Base-by-base conservation (phyloP, 2,888 invertebrate species). In the Aphidius colemani region DNA sequence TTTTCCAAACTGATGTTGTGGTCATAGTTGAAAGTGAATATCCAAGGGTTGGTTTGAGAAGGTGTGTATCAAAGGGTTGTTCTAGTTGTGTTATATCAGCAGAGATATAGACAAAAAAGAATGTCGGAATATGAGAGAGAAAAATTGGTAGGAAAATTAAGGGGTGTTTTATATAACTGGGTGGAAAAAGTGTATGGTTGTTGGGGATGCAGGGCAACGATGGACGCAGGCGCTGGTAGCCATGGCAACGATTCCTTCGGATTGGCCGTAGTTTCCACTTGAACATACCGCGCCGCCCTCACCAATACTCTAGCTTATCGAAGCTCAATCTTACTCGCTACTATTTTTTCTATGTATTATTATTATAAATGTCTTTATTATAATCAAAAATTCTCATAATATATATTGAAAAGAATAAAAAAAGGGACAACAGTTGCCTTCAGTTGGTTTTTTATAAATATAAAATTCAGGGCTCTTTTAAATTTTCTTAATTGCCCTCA, bases 161-260 rank as follows among this genome's bases (percentile, higher is more conserved):
- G 58, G 7, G 59, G 58, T 50, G 63, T 53, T 44, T 58, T 53
- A 59, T 49, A 62, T 59, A 63, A 51, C 60, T 60, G 57, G 58
- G 57, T 59, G 56, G 65, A 46, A 51, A 51, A 45, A 59, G 67
- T 63, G 70, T 67, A 64, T 70, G 69, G 69, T 66, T 69, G 46
- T 53, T 46, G 18, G 65, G 66, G 61, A 68, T 65, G 63, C 64
- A 51, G 61, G 67, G 57, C 39, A 51, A 40, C 61, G 48, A 71
- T 74, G 75, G 74, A 78, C 78, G 78, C 80, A 80, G 78, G 80
- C 78, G 80, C 80, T 73, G 75, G 80, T 80, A 79, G 76, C 74
- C 78, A 81, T 81, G 79, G 74, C 75, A 76, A 81, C 81, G 78
- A 77, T 78, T 81, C 78, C 80, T 80, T 82, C 78, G 80, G 81